Percentiles rank a stretch among this genome's conserved stretches.
phyloP scores from a whole-genome alignment of 2,888 invertebrate species.

The Chymomyza amoena region DNA sequence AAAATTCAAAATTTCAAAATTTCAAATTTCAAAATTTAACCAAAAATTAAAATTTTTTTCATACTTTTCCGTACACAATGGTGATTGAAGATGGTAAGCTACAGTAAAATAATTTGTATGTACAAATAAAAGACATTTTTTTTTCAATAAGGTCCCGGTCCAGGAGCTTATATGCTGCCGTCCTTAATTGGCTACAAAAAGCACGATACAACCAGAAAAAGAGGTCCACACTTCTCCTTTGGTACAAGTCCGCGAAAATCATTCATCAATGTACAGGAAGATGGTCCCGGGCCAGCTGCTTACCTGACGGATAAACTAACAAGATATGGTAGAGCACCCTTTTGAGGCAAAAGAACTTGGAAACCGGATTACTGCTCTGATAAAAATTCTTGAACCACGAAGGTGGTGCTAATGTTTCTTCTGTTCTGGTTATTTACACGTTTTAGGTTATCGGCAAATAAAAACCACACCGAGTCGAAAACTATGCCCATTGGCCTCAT shows the following conservation, averaged over 20 bases:
- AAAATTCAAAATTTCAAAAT: no score
- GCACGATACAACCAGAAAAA: no score
- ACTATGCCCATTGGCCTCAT: constrained; percentile 52
- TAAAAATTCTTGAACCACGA: not conserved
- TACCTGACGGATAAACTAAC: not conserved
- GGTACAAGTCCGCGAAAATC: no score
- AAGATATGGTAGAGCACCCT: not conserved
- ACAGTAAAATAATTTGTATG: not conserved
- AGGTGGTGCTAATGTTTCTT: not conserved
- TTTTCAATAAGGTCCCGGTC: not conserved
- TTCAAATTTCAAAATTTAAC: no score
- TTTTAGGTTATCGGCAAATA: constrained; percentile 42
- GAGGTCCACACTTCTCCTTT: not conserved
- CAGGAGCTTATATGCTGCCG: not conserved
- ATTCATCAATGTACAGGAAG: no score
- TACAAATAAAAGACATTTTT: not conserved
- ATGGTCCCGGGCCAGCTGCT: not conserved
- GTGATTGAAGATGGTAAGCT: not conserved
- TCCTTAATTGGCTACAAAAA: not conserved
- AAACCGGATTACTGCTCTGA: not conserved
- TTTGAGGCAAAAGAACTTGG: not conserved
- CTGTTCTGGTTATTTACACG: not conserved
- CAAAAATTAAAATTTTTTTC: not conserved
- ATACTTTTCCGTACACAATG: not conserved
- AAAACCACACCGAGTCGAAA: constrained; percentile 35